These are phyloP conservation scores for Drosophila imparisetae DNA, from an alignment of 2,888 invertebrate species.

Conservation along the genomic window DNA sequence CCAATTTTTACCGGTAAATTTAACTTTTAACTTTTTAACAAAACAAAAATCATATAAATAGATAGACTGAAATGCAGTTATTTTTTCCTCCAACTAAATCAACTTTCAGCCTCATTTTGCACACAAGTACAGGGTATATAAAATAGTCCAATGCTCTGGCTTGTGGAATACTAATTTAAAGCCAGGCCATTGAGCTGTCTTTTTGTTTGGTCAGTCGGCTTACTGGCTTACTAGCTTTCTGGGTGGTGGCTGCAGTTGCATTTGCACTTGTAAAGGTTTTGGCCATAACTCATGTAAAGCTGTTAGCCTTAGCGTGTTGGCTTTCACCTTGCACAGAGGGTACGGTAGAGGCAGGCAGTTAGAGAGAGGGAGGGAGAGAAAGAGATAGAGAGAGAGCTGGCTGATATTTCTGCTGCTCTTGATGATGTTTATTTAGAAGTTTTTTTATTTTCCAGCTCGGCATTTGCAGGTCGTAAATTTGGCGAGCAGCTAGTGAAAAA, in stretches of 20 bases:
- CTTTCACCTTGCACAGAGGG: constrained; percentile 27
- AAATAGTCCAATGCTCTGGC: constrained; percentile 10
- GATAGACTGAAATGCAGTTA: not conserved
- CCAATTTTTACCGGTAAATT: not conserved
- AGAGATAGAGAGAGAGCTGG: not conserved
- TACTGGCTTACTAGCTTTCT: constrained; percentile 13
- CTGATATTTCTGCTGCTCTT: constrained; percentile 20
- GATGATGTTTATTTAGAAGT: constrained; percentile 48
- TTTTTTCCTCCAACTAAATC: not conserved
- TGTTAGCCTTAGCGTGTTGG: constrained; percentile 9
- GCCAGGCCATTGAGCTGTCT: constrained; percentile 29
- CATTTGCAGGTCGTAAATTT: constrained; percentile 40
- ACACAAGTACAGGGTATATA: constrained; percentile 17
- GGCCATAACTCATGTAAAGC: constrained; percentile 33
- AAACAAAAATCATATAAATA: too few species aligned
- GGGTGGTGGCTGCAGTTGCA: constrained; percentile 3
- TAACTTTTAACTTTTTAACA: too few species aligned
- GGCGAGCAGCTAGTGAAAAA: constrained; percentile 8
- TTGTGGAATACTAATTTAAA: constrained; percentile 39
- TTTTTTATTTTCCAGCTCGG: constrained; percentile 21
- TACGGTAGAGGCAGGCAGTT: not conserved
- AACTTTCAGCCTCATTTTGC: not conserved
- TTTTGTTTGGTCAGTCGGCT: constrained; percentile 11
- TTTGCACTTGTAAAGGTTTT: constrained; percentile 16
- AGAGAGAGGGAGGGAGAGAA: not conserved